A percentile compares a stretch with the other conserved stretches of the same genome.
Conservation (phyloP, 2,888 invertebrate species). For the Eupithecia pulchellata region DNA sequence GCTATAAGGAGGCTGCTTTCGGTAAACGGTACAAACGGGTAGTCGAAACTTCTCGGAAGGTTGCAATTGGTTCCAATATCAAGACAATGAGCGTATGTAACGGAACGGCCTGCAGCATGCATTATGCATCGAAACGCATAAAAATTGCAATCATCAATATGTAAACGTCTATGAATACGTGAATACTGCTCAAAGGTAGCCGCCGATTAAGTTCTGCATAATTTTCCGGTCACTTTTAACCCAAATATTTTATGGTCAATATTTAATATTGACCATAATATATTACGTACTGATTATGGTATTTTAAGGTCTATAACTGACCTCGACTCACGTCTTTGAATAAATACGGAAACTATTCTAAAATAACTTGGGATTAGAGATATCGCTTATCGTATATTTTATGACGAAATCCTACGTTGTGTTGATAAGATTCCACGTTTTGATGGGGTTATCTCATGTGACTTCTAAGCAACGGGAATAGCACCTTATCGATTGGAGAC, state of each 20-base stretch:
- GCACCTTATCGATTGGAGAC: neutral
- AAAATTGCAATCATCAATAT: slow-evolving; percentile 67
- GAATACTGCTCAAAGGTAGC: slow-evolving; percentile 43
- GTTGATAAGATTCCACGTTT: neutral
- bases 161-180: slow-evolving; percentile 54
- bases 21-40: slow-evolving; percentile 80
- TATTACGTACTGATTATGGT: slow-evolving; percentile 36
- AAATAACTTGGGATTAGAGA: slow-evolving; percentile 13
- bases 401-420: slow-evolving; percentile 7
- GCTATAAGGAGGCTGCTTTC: slow-evolving; percentile 72
- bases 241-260: too few species aligned
- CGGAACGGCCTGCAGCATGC: slow-evolving; percentile 64
- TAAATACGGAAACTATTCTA: slow-evolving; percentile 39
- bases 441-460: neutral
- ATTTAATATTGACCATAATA: slow-evolving; percentile 17
- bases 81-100: slow-evolving; percentile 75
- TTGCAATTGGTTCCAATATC: slow-evolving; percentile 67
- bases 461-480: neutral
- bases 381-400: slow-evolving; percentile 22
- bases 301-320: slow-evolving; percentile 36
- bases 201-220: slow-evolving; percentile 34
- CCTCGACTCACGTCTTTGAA: slow-evolving; percentile 41
- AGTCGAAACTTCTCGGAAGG: slow-evolving; percentile 54
- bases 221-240: slow-evolving; percentile 29
- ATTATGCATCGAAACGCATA: slow-evolving; percentile 68